These are phyloP conservation scores for Psophia crepitans DNA, from an alignment of 2,113 vertebrate genomes.

Conservation along the genomic window DNA sequence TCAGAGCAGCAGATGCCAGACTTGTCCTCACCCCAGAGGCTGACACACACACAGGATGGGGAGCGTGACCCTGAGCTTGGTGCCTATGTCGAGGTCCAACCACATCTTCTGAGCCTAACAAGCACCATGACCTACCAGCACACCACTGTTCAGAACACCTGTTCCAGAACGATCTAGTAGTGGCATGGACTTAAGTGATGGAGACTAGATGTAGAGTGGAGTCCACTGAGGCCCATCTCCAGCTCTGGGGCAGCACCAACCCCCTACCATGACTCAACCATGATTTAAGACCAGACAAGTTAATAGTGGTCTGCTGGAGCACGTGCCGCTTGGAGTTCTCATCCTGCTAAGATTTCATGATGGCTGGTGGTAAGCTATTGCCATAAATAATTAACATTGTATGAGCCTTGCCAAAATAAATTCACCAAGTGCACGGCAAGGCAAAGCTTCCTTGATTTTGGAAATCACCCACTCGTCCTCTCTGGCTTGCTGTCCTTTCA, in stretches of 20 bases:
- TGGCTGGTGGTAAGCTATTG: background rate
- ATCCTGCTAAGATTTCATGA: background rate
- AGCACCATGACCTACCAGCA: rapidly evolving
- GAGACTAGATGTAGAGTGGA: background rate
- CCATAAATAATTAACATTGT: background rate
- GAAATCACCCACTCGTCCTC: background rate
- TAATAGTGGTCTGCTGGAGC: background rate
- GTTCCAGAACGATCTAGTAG: background rate
- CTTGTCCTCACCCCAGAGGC: background rate
- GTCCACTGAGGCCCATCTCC: background rate
- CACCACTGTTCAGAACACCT: background rate
- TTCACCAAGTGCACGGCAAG: background rate
- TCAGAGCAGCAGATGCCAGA: background rate
- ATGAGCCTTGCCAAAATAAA: background rate
- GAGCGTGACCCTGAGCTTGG: background rate
- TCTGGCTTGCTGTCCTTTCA: background rate
- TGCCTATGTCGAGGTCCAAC: background rate
- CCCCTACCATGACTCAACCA: rapidly evolving
- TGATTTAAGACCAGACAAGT: background rate
- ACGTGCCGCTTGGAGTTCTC: background rate
- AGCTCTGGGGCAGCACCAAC: background rate
- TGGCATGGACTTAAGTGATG: background rate
- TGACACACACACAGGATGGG: too few species aligned
- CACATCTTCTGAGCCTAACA: background rate
- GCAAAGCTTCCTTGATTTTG: background rate